A percentile compares a stretch with the other conserved stretches of the same genome.
These are phyloP conservation scores for Andinoacara biseriatus DNA, from an alignment of 2,113 vertebrate genomes.

Conservation along the genomic window DNA sequence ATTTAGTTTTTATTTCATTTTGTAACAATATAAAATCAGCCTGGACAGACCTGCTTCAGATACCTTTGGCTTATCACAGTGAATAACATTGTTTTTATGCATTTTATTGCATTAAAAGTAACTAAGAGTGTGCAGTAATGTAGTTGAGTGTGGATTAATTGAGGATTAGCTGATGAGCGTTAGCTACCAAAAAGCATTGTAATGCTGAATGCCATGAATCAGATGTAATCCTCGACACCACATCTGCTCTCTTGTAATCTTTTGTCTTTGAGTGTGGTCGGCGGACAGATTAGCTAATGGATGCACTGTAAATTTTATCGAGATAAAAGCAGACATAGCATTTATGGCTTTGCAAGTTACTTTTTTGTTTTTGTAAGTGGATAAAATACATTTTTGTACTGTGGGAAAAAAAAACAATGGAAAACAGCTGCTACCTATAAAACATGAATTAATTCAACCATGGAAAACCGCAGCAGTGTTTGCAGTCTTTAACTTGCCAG, in stretches of 20 bases:
- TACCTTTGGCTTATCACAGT: not conserved
- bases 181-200: slow-evolving; percentile 1
- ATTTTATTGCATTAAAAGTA: not conserved
- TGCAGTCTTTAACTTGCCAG: not conserved
- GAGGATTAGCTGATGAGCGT: not conserved
- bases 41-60: not conserved
- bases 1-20: not conserved
- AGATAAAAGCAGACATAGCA: not conserved
- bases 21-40: not conserved
- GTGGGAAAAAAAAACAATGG: not conserved
- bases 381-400: not conserved
- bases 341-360: not conserved
- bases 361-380: not conserved
- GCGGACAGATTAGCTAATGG: slow-evolving; percentile 4
- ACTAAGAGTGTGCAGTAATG: not conserved
- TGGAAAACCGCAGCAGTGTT: not conserved
- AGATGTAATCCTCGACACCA: not conserved
- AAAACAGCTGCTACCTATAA: not conserved
- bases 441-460: not conserved
- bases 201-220: not conserved
- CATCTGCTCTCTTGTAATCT: slow-evolving; percentile 4
- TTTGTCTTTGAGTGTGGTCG: slow-evolving; percentile 18
- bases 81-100: not conserved
- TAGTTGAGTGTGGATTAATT: not conserved
- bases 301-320: not conserved